Percentiles rank a stretch among this genome's conserved stretches.
Evolutionary conservation across 2,797 vertebrate species (phyloP).

Genomic region (Anisognathus igniventris): DNA sequence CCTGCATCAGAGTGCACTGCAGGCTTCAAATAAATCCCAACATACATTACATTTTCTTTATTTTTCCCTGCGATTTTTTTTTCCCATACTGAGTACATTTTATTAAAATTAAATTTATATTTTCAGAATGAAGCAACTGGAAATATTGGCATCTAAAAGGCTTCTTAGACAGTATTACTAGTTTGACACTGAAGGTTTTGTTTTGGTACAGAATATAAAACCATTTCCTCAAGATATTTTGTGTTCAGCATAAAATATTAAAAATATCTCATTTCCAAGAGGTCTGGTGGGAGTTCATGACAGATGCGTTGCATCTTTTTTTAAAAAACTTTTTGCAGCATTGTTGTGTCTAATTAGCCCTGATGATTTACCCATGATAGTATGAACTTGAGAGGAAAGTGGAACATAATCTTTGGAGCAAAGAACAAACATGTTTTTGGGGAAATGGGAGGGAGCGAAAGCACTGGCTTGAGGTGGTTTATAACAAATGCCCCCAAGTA

Average conservation of each 20-base stretch:
- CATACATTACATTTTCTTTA: not conserved
- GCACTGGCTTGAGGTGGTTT: slow-evolving; percentile 39
- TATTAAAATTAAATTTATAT: slow-evolving; percentile 19
- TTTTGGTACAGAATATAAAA: slow-evolving; percentile 70
- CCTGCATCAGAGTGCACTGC: not conserved
- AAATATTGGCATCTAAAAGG: slow-evolving; percentile 31
- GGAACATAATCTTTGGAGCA: slow-evolving; percentile 51
- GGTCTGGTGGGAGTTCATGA: slow-evolving; percentile 76
- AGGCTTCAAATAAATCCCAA: slow-evolving; percentile 24
- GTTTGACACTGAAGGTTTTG: slow-evolving; percentile 64
- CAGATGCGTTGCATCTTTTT: slow-evolving; percentile 69
- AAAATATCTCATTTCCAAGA: slow-evolving; percentile 75
- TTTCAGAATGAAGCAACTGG: slow-evolving; percentile 1
- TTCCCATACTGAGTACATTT: not conserved
- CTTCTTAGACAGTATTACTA: slow-evolving; percentile 22
- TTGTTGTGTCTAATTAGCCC: slow-evolving; percentile 75
- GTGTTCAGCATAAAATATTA: slow-evolving; percentile 77
- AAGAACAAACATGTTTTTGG: slow-evolving; percentile 45
- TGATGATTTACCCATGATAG: slow-evolving; percentile 70
- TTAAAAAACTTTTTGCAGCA: not conserved
- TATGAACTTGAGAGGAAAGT: slow-evolving; percentile 67
- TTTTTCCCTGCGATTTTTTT: not conserved
- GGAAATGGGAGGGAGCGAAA: not conserved
- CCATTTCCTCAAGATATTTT: slow-evolving; percentile 75
- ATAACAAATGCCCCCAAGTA: slow-evolving; percentile 55